Evolutionary conservation across 2,113 vertebrate genomes (phyloP).

Genomic region (Myrmecophaga tridactyla): DNA sequence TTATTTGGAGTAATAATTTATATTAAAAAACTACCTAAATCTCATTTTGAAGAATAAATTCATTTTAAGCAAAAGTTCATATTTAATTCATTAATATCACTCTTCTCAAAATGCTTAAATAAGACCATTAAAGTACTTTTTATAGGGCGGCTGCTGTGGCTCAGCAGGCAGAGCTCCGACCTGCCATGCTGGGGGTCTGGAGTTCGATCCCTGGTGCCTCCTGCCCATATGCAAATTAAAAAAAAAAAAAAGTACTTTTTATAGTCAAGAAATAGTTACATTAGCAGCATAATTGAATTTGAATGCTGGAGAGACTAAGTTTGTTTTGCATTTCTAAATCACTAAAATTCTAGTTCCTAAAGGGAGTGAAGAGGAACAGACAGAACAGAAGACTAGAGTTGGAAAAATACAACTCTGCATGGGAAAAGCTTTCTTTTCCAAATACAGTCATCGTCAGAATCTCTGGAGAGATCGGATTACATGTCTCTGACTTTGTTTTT

Average conservation of each 20-base stretch:
- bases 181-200: too few relatives aligned
- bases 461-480: neutral
- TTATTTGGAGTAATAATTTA: slow-evolving; percentile 37
- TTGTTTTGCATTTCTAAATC: slow-evolving; percentile 46
- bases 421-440: neutral
- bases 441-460: neutral
- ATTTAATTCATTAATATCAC: slow-evolving; percentile 56
- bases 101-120: slow-evolving; percentile 44
- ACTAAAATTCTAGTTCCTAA: neutral
- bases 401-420: neutral
- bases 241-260: slow-evolving; percentile 38
- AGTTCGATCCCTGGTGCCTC: too few relatives aligned
- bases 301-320: slow-evolving; percentile 3
- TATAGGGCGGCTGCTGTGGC: too few relatives aligned
- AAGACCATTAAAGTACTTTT: slow-evolving; percentile 37
- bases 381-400: neutral
- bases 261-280: slow-evolving; percentile 11
- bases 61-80: slow-evolving; percentile 55
- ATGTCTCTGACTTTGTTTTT: neutral
- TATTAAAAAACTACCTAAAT: slow-evolving; percentile 20
- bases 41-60: slow-evolving; percentile 60
- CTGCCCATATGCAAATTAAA: too few relatives aligned
- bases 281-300: slow-evolving; percentile 34
- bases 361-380: neutral
- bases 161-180: too few relatives aligned